Base-by-base conservation (phyloP, 1,140 invertebrate genomes). In the Drosophila grimshawi region DNA sequence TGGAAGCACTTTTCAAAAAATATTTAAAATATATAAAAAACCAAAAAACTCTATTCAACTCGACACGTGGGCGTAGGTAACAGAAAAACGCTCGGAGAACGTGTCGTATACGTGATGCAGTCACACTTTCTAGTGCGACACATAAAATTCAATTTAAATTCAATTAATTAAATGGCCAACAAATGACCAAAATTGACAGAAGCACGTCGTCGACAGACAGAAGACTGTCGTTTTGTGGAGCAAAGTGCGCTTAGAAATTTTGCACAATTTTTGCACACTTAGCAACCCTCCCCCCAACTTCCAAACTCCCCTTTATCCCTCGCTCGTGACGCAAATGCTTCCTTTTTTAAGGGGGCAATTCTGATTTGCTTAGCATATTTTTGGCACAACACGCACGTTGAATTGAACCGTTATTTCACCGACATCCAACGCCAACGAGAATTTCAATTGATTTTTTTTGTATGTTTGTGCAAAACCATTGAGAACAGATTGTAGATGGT, bases 1-100 rank as follows among this genome's bases (percentile, higher is more conserved):
- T 83, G 39, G 39, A 43, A 81, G 67, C 76, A 75, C 61, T 86
- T 86, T 86, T 82, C 76, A 86, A 81, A 79, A 82, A 86, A 81
- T 76, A 82, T 85, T 70, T 55, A 64, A 74, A 80, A 73, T 19
- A 19, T 19, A 19, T 19, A 19, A 19, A 19, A 19, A 19, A 19
- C 19, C 19, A 19, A 19, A 19, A 19, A 19, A 19, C 19, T 75
- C 63, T 46, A 64, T 70, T 52, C 33, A 49, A 55, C 29, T 19
- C 19, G 67, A 78, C 80, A 82, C 81, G 81, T 89, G 82, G 79
- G 83, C 72, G 71, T 79, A 46, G 27, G 5, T 66, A 48, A 49
- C 39, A 55, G 4, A 6, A 4, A 6, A 59, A 11, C 43, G 35
- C 53, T 33, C 48, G 52, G 11, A 71, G 66, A 76, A 70, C 59